Conservation (phyloP, 2,888 invertebrate genomes). For the Xylophagus ater region DNA sequence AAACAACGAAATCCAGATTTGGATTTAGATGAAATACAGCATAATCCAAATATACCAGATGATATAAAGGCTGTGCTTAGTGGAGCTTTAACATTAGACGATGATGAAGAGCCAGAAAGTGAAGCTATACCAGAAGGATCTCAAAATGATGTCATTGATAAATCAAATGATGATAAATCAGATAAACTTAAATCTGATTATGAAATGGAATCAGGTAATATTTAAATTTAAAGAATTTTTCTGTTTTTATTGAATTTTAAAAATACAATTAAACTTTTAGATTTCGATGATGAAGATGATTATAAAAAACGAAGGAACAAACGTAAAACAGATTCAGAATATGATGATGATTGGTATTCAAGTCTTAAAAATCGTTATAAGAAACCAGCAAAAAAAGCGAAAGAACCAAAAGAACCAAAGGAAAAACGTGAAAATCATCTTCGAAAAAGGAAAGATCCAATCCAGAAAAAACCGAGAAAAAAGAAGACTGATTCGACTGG, state of each 20-base stretch:
- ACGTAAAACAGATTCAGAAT: constrained; percentile 36
- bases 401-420: constrained; percentile 30
- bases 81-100: constrained; percentile 33
- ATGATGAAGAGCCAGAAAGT: constrained; percentile 26
- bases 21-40: constrained; percentile 38
- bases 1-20: constrained; percentile 40
- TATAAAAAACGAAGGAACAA: constrained; percentile 32
- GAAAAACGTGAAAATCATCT: constrained; percentile 27
- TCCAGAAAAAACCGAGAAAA: background rate
- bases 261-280: constrained; percentile 1
- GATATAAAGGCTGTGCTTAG: constrained; percentile 38
- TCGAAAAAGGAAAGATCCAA: constrained; percentile 5
- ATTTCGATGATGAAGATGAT: constrained; percentile 30
- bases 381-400: constrained; percentile 21
- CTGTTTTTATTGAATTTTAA: background rate
- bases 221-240: no score
- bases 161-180: constrained; percentile 28
- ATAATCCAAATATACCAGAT: constrained; percentile 38
- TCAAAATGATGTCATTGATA: constrained; percentile 9
- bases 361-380: constrained; percentile 23
- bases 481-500: background rate
- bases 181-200: constrained; percentile 21
- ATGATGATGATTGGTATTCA: constrained; percentile 39
- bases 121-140: constrained; percentile 22
- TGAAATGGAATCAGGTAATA: no score